Evolutionary conservation across 2,113 vertebrate genomes (phyloP).

Genomic region (Pteronura brasiliensis): DNA sequence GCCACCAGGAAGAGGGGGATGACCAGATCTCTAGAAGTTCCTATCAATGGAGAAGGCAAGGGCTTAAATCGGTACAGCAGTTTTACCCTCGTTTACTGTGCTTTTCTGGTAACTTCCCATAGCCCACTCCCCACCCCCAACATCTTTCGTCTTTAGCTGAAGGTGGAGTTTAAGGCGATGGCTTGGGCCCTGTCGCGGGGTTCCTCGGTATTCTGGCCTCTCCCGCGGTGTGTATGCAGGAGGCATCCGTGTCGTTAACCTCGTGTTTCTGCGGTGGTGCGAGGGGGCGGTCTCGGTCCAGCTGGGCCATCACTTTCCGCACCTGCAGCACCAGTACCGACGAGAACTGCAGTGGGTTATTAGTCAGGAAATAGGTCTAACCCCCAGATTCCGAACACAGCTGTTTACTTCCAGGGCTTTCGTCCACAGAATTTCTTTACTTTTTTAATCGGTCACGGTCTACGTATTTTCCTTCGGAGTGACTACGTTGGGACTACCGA

Average conservation of each 20-base stretch:
- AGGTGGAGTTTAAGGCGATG: not conserved
- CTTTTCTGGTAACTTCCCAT: not conserved
- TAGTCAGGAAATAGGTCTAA: not conserved
- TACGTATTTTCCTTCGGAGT: not conserved
- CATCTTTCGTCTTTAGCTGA: not conserved
- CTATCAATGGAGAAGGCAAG: not conserved
- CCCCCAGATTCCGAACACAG: not conserved
- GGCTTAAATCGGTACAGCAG: too few relatives aligned
- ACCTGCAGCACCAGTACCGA: not conserved
- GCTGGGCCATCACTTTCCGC: accelerated
- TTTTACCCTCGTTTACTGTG: not conserved
- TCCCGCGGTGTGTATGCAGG: not conserved
- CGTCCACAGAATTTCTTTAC: not conserved
- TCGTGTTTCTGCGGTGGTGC: not conserved
- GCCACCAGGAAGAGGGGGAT: not conserved
- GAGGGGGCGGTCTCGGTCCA: too few relatives aligned
- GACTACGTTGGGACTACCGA: not conserved
- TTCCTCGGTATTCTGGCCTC: not conserved
- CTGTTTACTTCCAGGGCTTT: not conserved
- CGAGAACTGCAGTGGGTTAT: not conserved
- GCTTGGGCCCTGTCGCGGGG: not conserved
- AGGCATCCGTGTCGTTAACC: not conserved
- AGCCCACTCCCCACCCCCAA: not conserved
- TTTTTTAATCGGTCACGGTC: not conserved
- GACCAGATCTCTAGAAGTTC: not conserved